Percentiles rank a stretch among this genome's conserved stretches.
phyloP scores from a whole-genome alignment of 2,113 vertebrate genomes.

The Eptatretus burgeri region DNA sequence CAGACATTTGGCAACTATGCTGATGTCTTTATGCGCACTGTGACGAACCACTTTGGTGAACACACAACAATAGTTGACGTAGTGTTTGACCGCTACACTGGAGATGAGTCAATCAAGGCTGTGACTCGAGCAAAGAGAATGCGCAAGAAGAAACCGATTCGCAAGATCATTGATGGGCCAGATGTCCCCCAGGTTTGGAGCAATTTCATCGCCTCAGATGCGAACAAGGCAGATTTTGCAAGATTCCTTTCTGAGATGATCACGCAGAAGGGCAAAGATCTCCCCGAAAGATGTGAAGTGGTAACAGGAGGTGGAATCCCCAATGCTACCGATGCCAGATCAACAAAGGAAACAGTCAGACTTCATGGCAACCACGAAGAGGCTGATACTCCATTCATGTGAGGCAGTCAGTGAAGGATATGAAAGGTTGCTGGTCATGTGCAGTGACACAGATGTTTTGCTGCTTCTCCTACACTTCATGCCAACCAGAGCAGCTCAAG shows the following conservation, averaged over 20 bases:
- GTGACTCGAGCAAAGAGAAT: neutral
- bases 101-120: neutral
- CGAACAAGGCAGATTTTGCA: neutral
- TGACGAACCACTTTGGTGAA: neutral
- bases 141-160: neutral
- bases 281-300: neutral
- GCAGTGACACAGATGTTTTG: neutral
- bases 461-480: neutral
- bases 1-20: neutral
- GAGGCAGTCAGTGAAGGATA: neutral
- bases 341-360: neutral
- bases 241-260: neutral
- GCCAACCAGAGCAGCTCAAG: no score
- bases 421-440: neutral
- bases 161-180: neutral
- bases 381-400: neutral
- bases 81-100: neutral
- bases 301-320: neutral
- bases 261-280: neutral
- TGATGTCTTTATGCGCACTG: neutral
- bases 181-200: neutral
- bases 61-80: neutral
- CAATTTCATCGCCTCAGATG: neutral
- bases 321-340: neutral
- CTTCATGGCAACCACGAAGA: neutral